Percentiles rank a stretch among this genome's conserved stretches.
Conservation (phyloP, 2,797 vertebrate species). For the Platyrinchus mystaceus region DNA sequence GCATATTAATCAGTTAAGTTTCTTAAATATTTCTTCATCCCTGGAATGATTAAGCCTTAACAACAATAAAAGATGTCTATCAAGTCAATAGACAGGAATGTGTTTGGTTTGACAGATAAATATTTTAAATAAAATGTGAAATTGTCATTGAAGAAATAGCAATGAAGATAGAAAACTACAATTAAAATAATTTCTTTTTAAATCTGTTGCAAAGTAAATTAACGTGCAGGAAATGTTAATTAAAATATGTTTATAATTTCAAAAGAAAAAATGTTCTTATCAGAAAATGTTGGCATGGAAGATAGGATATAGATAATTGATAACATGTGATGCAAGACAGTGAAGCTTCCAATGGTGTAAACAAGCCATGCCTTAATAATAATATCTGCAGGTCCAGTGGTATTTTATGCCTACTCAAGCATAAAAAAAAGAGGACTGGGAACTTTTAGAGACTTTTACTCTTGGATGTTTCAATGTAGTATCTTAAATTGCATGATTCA, state of each 20-base stretch:
- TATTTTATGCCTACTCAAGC: background rate
- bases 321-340: background rate
- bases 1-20: constrained; percentile 8
- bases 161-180: background rate
- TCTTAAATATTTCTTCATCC: constrained; percentile 40
- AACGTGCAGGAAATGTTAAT: background rate
- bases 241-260: background rate
- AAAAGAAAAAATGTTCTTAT: background rate
- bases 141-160: background rate
- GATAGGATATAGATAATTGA: background rate
- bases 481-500: background rate
- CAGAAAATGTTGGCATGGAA: background rate
- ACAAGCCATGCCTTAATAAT: background rate
- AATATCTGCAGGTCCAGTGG: background rate
- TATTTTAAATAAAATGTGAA: constrained; percentile 22
- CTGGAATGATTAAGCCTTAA: constrained; percentile 27
- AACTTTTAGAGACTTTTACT: background rate
- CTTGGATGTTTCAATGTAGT: background rate
- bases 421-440: background rate
- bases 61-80: constrained; percentile 15
- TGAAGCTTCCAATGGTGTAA: background rate
- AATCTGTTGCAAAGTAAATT: background rate
- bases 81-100: background rate
- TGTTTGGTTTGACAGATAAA: constrained; percentile 17
- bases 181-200: background rate